Percentiles rank a stretch among this genome's conserved stretches.
phyloP scores from a whole-genome alignment of 2,888 invertebrate species.

The Cistogaster globosa region DNA sequence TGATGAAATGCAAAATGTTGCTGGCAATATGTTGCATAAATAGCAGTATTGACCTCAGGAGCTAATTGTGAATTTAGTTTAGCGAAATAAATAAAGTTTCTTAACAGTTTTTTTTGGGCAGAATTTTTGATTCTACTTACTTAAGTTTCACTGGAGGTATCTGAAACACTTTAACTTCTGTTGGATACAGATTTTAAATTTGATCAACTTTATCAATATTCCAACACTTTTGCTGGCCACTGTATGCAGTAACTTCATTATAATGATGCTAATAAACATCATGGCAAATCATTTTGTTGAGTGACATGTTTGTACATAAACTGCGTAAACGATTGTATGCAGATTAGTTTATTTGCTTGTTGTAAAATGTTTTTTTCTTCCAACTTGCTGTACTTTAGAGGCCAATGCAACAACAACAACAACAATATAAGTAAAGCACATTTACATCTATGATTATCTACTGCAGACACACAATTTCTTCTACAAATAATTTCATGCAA shows the following conservation, averaged over 20 bases:
- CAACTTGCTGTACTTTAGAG: constrained; percentile 38
- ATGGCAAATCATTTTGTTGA: constrained; percentile 33
- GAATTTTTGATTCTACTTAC: no score
- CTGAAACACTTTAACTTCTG: no score
- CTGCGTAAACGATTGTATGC: constrained; percentile 19
- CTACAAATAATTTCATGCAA: not conserved
- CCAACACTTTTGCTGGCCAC: not conserved
- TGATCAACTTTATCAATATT: no score
- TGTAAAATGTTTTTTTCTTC: constrained; percentile 15
- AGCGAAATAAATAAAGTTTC: no score
- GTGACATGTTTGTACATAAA: not conserved
- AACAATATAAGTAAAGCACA: not conserved
- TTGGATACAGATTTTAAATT: no score
- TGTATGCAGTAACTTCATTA: constrained; percentile 1
- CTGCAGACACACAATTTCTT: not conserved
- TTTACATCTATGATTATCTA: not conserved
- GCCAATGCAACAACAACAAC: constrained; percentile 26
- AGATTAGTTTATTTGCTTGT: constrained; percentile 48
- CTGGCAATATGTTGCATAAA: no score
- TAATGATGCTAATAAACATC: constrained; percentile 21
- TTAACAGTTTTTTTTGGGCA: no score
- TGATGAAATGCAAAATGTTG: no score
- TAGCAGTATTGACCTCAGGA: no score
- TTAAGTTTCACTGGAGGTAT: no score
- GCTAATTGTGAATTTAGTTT: no score